Evolutionary conservation across 2,888 invertebrate species (phyloP).

Genomic region (Nycteola revayana): DNA sequence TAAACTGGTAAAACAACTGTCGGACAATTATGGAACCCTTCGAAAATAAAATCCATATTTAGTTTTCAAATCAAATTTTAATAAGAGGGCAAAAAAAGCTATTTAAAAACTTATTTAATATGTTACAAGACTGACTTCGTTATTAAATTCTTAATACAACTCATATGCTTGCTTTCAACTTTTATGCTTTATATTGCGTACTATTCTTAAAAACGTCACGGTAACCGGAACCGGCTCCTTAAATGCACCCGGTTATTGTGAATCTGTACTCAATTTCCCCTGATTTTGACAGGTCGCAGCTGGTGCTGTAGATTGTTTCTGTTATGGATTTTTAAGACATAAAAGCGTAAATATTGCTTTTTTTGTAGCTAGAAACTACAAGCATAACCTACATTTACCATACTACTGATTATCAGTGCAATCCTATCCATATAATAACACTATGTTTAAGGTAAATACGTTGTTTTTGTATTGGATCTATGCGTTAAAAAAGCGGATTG

Average conservation of each 20-base stretch:
- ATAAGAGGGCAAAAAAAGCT: too few relatives aligned
- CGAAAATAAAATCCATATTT: too few relatives aligned
- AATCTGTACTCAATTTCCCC: constrained; percentile 25
- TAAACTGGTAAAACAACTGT: too few relatives aligned
- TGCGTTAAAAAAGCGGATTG: constrained; percentile 24
- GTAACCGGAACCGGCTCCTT: constrained; percentile 19
- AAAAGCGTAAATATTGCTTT: constrained; percentile 36
- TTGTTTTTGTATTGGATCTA: constrained; percentile 22
- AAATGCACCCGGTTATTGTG: constrained; percentile 7
- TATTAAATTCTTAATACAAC: too few relatives aligned
- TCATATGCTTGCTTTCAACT: too few relatives aligned
- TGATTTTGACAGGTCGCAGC: constrained; percentile 73
- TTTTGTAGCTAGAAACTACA: constrained; percentile 21
- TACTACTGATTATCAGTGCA: constrained; percentile 9
- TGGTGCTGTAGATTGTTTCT: constrained; percentile 65
- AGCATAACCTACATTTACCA: constrained; percentile 20
- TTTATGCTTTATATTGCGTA: too few relatives aligned
- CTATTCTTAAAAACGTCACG: too few relatives aligned
- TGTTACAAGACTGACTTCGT: too few relatives aligned
- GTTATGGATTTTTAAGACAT: constrained; percentile 52
- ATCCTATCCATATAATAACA: constrained; percentile 29
- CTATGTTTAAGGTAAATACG: constrained; percentile 55
- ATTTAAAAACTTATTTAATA: too few relatives aligned
- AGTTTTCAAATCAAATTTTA: too few relatives aligned
- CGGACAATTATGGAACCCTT: too few relatives aligned